Evolutionary conservation across 2,888 invertebrate species (phyloP), one percentile per base, ranked within the genome.

Genomic region (Thyatira batis): DNA sequence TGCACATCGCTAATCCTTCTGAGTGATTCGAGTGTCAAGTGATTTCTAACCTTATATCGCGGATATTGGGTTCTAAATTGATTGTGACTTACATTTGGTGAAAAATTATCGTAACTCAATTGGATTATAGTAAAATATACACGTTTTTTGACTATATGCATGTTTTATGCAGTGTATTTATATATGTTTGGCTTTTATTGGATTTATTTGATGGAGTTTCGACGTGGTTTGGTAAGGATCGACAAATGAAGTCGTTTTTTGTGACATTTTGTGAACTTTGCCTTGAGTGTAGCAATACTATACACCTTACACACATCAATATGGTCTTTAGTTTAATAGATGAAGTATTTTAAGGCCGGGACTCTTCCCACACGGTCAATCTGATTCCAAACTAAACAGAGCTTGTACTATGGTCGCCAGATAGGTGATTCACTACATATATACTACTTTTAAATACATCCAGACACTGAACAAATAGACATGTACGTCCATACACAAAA

Each of bases 111-210:
- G 39, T n/a, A 8, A 39, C 39, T 39, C 17, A 39, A 17, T 17
- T 8, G 17, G 39, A 39, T 39, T 17, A 17, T 39, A 39, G 2
- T 8, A 39, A 17, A 39, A n/a, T 13, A 30, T 6, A 39, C 39
- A 13, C 5, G 39, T 39, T 39, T 39, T 39, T 8, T 39, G 39
- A 46, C 43, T 46, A 50, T 33, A 55, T 55, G 51, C 20, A 53
- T 53, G 54, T 20, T 54, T 50, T 59, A 13, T 13, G 17, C 17
- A 13, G 52, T 50, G 49, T 61, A 56, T 52, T 30, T 45, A 50
- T 61, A 44, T 53, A 57, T 62, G 67, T 61, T 59, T 64, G 63
- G 63, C 62, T 67, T 64, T 49, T 53, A 13, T 23, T 45, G 25
- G 9, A 21, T 10, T 23, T n/a, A 39, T 17, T 17, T 4, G 23